Evolutionary conservation across 2,113 vertebrate genomes (phyloP), one percentile per base, ranked within the genome.

Genomic region (Salvelinus alpinus): DNA sequence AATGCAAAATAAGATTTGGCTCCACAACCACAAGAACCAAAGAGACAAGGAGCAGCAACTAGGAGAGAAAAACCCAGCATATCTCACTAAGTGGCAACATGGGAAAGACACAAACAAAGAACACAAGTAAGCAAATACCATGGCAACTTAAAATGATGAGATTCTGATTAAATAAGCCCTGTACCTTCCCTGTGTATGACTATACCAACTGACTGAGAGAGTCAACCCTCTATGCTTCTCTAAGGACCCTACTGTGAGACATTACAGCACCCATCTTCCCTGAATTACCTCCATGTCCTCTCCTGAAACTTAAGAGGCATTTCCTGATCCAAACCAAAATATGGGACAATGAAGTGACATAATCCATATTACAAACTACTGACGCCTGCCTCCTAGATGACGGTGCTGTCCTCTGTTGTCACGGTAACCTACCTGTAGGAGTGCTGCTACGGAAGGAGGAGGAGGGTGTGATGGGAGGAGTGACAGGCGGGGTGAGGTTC

Each of bases 361-460:
- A 18, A 57, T 16, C 16, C 51, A 18, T 20, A 20, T 18, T 57
- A 57, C 54, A 44, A 20, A 57, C 18, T 57, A 57, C 20, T 14
- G 18, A 16, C 48, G 12, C 22, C 29, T 11, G 13, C 51, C 13
- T 16, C 51, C 51, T 16, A 18, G 14, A 54, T 54, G 51, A 16
- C 51, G 3, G 16, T 16, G 31, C 18, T 20, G 18, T 9, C 0
- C 66, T 2, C 29, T 7, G 68, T 13, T 13, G 64, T 22, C 59
- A 8, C 27, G 27, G 67, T 68, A 62, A 24, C 73, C n/a, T 89
- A 97, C 95, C 97, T 92, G 98, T 99, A 7, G 98, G 98, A 18
- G 98, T 99, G 75, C 95, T 99, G 88, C 97, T 99, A 74, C 96
- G 97, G 90, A 99, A 99, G 0, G 97, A 99, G 18, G 98, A 99